Percentiles rank a stretch among this genome's conserved stretches.
These are phyloP conservation scores for Chrysaora quinquecirrha DNA, from an alignment of 30 jellyfish, hydroid and myxozoan genomes.

Conservation along the genomic window DNA sequence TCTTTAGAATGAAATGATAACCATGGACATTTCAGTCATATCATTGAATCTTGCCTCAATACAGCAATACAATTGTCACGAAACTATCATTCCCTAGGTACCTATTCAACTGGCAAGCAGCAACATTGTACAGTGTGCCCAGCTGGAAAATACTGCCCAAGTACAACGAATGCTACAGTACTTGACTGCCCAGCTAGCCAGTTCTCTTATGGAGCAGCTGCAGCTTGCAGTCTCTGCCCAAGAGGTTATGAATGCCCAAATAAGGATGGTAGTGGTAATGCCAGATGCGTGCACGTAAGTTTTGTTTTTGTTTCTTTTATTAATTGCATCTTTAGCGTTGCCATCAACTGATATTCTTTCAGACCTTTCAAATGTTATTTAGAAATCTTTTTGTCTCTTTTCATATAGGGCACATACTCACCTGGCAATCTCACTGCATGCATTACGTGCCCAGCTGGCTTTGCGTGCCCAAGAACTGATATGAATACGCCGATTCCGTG, in stretches of 20 bases:
- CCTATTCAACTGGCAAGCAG: slow-evolving; percentile 78
- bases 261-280: slow-evolving; percentile 79
- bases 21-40: no score
- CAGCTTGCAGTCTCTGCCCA: slow-evolving; percentile 79
- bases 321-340: not conserved
- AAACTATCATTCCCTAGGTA: slow-evolving; percentile 72
- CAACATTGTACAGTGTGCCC: slow-evolving; percentile 85
- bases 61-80: no score
- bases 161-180: slow-evolving; percentile 30
- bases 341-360: no score
- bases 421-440: slow-evolving; percentile 86
- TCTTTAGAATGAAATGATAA: no score
- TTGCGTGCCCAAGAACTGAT: slow-evolving; percentile 74
- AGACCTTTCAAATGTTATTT: no score
- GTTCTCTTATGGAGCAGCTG: slow-evolving; percentile 82
- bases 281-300: slow-evolving; percentile 83
- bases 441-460: slow-evolving; percentile 93
- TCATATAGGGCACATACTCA: slow-evolving; percentile 86
- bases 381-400: no score
- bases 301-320: not conserved
- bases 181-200: slow-evolving; percentile 70
- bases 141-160: slow-evolving; percentile 82
- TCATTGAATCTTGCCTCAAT: no score
- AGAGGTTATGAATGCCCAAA: slow-evolving; percentile 91
- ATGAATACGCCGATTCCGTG: slow-evolving; percentile 80